phyloP scores from a whole-genome alignment of 1,140 invertebrate species.

The Capitella teleta region DNA sequence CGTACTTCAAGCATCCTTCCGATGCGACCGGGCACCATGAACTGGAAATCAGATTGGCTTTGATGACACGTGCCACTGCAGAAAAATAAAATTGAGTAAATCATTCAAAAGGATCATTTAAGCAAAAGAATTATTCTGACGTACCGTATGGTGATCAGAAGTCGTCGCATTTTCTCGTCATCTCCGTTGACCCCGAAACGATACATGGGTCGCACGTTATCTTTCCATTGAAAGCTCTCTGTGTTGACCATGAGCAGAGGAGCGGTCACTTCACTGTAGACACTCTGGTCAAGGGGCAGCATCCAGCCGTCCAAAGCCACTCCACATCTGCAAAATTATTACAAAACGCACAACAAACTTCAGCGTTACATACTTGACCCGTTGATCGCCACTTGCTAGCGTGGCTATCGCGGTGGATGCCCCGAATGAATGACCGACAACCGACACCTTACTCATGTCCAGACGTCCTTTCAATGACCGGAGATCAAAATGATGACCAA shows the following conservation, averaged over 20 bases:
- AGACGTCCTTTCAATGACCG: slow-evolving; percentile 44
- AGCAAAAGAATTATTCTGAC: too few species aligned
- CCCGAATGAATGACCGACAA: slow-evolving; percentile 60
- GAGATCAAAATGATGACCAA: slow-evolving; percentile 42
- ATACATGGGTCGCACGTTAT: slow-evolving; percentile 50
- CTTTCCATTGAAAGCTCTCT: slow-evolving; percentile 54
- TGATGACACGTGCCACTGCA: slow-evolving; percentile 44
- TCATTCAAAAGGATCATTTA: slow-evolving; percentile 5
- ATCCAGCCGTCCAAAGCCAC: slow-evolving; percentile 59
- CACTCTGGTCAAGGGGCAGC: slow-evolving; percentile 51
- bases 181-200: slow-evolving; percentile 25
- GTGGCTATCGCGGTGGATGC: slow-evolving; percentile 51
- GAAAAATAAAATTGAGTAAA: not conserved
- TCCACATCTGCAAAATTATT: slow-evolving; percentile 25
- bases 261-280: slow-evolving; percentile 44
- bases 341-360: not conserved
- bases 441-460: slow-evolving; percentile 45
- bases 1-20: slow-evolving; percentile 33
- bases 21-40: slow-evolving; percentile 31
- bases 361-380: slow-evolving; percentile 47
- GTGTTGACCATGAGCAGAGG: slow-evolving; percentile 55
- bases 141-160: slow-evolving; percentile 41
- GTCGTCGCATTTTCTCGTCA: slow-evolving; percentile 16
- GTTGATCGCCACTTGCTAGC: slow-evolving; percentile 43
- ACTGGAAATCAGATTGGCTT: slow-evolving; percentile 44